Evolutionary conservation across 2,113 vertebrate species (phyloP), one percentile per base, ranked within the genome.

Genomic region (Callocephalon fimbriatum): DNA sequence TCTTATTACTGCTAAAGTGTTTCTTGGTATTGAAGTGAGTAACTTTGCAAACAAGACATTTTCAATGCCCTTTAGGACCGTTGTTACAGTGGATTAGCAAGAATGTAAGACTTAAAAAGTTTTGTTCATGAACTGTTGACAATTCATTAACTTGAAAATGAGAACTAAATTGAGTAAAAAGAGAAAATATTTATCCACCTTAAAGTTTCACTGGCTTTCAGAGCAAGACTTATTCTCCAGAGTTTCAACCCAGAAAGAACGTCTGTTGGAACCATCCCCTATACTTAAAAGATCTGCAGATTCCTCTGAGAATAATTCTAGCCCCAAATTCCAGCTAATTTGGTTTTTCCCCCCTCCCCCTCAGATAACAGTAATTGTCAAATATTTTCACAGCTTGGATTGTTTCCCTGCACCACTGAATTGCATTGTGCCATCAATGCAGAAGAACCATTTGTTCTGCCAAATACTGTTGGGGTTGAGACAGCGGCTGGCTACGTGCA

Each of bases 331-430:
- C 82, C 88, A 90, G 42, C 35, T 97, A 40, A 84, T 94, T 92
- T 40, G 14, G 22, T 78, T 56, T 73, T 32, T 61, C 62, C 17
- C 6, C 15, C 68, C 18, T 2, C 31, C 26, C 25, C 37, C 58
- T 67, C 23, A 99, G 98, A 97, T 98, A 91, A 98, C 97, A 10
- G 98, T 98, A 77, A 97, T 98, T 86, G 96, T 99, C 77, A 99
- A 98, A 97, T 99, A 98, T 88, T 98, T 90, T 98, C 97, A 70
- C 98, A 98, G 97, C 98, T 98, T 87, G 98, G 98, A 53, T 98
- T 99, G 93, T 98, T 98, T 92, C 98, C 99, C 27, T 98, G 98
- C 98, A 97, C 98, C 54, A 98, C 98, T 42, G 97, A 98, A 37
- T 71, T 90, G 26, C 98, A 97, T 61, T 95, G 97, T 42, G 98